These are phyloP conservation scores for Tamias sibiricus DNA, from an alignment of 2,113 vertebrate species.

Conservation along the genomic window DNA sequence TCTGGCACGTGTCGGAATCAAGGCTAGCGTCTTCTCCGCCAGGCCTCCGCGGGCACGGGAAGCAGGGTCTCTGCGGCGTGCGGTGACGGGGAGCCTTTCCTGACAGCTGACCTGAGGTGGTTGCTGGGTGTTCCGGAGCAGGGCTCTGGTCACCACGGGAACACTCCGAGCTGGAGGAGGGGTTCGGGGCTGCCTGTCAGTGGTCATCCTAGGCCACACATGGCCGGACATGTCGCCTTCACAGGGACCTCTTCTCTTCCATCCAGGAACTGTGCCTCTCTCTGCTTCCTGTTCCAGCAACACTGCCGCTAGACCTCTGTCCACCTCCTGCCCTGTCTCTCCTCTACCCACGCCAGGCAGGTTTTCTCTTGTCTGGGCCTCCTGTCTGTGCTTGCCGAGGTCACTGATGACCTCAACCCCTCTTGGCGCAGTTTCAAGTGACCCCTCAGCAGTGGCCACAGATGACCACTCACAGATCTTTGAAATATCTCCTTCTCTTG, in stretches of 20 bases:
- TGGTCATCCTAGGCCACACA: rapidly evolving
- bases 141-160: rapidly evolving
- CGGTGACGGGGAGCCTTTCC: background rate
- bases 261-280: rapidly evolving
- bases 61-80: background rate
- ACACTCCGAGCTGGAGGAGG: background rate
- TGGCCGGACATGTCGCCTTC: rapidly evolving
- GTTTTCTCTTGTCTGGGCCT: rapidly evolving
- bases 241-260: background rate
- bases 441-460: background rate
- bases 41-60: background rate
- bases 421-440: background rate
- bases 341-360: background rate
- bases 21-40: background rate
- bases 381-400: rapidly evolving
- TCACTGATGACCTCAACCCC: background rate
- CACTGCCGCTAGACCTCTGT: rapidly evolving
- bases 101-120: background rate
- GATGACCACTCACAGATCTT: rapidly evolving
- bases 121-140: rapidly evolving
- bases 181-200: background rate
- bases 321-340: rapidly evolving
- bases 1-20: background rate
- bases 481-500: background rate
- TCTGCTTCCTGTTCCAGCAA: background rate